Conservation (phyloP, 2,797 vertebrate species). For the Pseudomugil gertrudae region DNA sequence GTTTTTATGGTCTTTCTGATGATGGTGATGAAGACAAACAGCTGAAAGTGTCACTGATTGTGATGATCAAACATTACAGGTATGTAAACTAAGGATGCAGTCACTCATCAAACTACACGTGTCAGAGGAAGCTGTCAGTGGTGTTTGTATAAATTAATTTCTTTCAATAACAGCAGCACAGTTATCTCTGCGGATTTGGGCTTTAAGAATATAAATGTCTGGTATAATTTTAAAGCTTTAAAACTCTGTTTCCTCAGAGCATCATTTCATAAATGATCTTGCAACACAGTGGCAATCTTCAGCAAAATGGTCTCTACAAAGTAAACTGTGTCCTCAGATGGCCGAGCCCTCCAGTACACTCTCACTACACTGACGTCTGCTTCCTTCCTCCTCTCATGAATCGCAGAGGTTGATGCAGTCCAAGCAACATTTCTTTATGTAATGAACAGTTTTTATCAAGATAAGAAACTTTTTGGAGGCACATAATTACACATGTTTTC, state of each 20-base stretch:
- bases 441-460: slow-evolving; percentile 30
- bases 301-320: slow-evolving; percentile 28
- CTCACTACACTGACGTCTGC: slow-evolving; percentile 19
- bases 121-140: slow-evolving; percentile 42
- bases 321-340: slow-evolving; percentile 61
- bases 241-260: background rate
- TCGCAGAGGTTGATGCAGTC: slow-evolving; percentile 40
- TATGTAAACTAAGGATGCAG: slow-evolving; percentile 6
- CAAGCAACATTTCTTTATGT: slow-evolving; percentile 51
- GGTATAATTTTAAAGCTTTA: background rate
- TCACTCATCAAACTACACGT: slow-evolving; percentile 50
- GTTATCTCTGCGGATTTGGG: background rate
- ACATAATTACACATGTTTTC: slow-evolving; percentile 3
- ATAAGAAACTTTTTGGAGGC: slow-evolving; percentile 8
- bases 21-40: background rate
- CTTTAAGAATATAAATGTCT: background rate
- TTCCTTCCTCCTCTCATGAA: slow-evolving; percentile 63
- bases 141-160: background rate
- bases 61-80: slow-evolving; percentile 54
- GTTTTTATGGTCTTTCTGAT: too few relatives aligned
- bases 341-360: slow-evolving; percentile 42
- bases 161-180: background rate
- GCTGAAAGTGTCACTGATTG: slow-evolving; percentile 9
- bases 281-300: slow-evolving; percentile 21
- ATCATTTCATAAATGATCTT: slow-evolving; percentile 11